Evolutionary conservation across 2,113 vertebrate species (phyloP).

Genomic region (Bombycilla garrulus): DNA sequence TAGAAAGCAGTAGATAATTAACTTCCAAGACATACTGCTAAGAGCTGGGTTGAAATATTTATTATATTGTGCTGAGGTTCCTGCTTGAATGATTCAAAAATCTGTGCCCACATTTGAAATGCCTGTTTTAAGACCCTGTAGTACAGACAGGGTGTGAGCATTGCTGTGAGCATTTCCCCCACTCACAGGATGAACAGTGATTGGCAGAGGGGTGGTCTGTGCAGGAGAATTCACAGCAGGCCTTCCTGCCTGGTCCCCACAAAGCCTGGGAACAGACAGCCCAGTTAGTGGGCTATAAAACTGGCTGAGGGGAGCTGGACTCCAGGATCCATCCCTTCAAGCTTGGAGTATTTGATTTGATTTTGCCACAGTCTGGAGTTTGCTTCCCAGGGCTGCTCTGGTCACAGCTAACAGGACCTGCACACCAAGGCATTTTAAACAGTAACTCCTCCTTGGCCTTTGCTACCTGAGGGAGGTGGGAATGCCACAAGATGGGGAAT

Average conservation of each 20-base stretch:
- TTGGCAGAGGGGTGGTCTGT: not conserved
- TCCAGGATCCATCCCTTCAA: not conserved
- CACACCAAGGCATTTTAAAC: not conserved
- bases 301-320: not conserved
- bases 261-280: not conserved
- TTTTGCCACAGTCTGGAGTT: not conserved
- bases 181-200: not conserved
- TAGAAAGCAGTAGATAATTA: slow-evolving; percentile 5
- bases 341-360: not conserved
- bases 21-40: not conserved
- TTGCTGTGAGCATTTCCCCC: not conserved
- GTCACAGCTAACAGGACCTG: not conserved
- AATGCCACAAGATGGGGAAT: not conserved
- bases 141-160: not conserved
- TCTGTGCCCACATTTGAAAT: not conserved
- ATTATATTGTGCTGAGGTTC: not conserved
- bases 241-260: not conserved
- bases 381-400: not conserved
- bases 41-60: slow-evolving; percentile 5
- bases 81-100: not conserved
- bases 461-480: not conserved
- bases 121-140: not conserved
- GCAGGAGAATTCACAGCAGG: not conserved
- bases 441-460: not conserved
- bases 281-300: not conserved